These are phyloP conservation scores for Caretta caretta DNA, from an alignment of 2,113 vertebrate species.

Conservation along the genomic window DNA sequence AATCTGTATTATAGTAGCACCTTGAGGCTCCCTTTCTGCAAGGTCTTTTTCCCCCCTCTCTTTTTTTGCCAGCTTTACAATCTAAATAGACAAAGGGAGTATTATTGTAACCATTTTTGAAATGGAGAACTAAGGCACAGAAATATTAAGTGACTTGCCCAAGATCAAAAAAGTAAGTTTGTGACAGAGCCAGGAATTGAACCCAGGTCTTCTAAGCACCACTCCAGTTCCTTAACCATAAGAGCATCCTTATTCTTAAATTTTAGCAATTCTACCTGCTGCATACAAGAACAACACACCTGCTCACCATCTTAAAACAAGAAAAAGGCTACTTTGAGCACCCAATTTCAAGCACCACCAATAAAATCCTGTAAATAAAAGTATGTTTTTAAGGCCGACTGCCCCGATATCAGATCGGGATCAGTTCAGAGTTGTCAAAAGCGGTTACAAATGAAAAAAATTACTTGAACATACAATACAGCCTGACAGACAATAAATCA, in stretches of 20 bases:
- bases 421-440: slow-evolving; percentile 49
- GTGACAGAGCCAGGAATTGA: not conserved
- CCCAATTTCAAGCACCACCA: not conserved
- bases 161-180: not conserved
- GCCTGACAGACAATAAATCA: slow-evolving; percentile 73
- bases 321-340: not conserved
- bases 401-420: slow-evolving; percentile 16
- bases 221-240: not conserved
- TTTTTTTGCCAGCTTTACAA: not conserved
- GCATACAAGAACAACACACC: not conserved
- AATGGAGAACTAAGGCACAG: not conserved
- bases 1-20: not conserved
- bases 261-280: not conserved
- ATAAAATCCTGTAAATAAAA: slow-evolving; percentile 10
- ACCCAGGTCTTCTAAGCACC: not conserved
- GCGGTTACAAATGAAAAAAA: slow-evolving; percentile 56
- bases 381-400: slow-evolving; percentile 29
- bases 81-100: not conserved
- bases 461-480: slow-evolving; percentile 44
- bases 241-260: not conserved
- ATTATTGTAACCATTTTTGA: not conserved
- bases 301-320: not conserved
- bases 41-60: too few relatives aligned
- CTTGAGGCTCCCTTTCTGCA: not conserved
- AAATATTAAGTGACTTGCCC: not conserved